Conservation (phyloP, 1,140 invertebrate genomes). For the Neuroterus valhalla region DNA sequence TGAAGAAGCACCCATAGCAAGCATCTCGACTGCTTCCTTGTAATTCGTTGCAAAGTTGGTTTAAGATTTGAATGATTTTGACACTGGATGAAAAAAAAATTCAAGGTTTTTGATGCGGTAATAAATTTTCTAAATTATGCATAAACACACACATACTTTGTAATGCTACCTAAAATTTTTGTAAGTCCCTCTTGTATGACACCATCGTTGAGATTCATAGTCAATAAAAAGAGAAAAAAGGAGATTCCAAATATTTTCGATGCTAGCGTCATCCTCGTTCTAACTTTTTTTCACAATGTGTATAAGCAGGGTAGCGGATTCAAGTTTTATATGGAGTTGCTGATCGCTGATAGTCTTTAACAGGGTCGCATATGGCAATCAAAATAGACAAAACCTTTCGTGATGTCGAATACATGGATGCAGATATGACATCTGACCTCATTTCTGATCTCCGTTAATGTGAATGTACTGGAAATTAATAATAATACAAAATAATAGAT, state of each 20-base stretch:
- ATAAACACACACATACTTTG: not conserved
- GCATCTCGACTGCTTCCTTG: slow-evolving; percentile 61
- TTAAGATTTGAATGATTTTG: slow-evolving; percentile 59
- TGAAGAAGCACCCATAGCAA: slow-evolving; percentile 67
- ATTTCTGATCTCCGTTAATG: no score
- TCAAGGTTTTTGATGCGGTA: not conserved
- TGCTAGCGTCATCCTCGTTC: slow-evolving; percentile 46
- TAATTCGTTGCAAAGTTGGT: slow-evolving; percentile 64
- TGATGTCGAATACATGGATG: no score
- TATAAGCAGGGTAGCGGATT: not conserved
- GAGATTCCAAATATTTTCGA: slow-evolving; percentile 16
- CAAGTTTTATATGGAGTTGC: slow-evolving; percentile 26
- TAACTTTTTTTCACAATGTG: slow-evolving; percentile 31
- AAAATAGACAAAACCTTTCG: no score
- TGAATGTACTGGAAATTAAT: no score
- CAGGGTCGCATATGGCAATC: not conserved
- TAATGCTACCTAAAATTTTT: slow-evolving; percentile 49
- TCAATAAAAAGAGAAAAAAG: slow-evolving; percentile 34
- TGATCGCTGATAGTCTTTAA: slow-evolving; percentile 12
- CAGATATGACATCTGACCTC: no score
- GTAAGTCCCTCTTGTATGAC: slow-evolving; percentile 49
- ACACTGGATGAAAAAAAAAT: slow-evolving; percentile 48
- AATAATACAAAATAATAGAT: no score
- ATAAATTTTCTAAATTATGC: not conserved
- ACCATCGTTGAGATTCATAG: slow-evolving; percentile 36